These are phyloP conservation scores for Perizoma affinitatum DNA, from an alignment of 2,888 invertebrate genomes.

Conservation along the genomic window DNA sequence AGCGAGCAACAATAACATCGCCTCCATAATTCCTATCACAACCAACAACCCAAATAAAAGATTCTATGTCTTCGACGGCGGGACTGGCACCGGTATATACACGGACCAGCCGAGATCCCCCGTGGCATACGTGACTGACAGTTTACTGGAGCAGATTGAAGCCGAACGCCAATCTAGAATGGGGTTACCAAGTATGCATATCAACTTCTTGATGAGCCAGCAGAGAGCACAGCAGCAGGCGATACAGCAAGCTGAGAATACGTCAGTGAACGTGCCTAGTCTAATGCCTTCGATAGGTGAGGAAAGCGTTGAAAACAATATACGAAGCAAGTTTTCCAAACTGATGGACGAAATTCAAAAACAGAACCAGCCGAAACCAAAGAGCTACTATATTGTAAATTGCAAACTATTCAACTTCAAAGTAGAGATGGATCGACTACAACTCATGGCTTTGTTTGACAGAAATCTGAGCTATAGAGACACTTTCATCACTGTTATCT, in stretches of 20 bases:
- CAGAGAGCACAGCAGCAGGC: constrained; percentile 65
- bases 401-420: constrained; percentile 84
- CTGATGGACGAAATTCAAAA: constrained; percentile 83
- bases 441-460: constrained; percentile 96
- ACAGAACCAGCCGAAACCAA: constrained; percentile 80
- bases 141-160: constrained; percentile 77
- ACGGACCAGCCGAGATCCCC: constrained; percentile 75
- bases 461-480: constrained; percentile 93
- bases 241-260: constrained; percentile 52
- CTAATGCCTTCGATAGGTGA: constrained; percentile 83
- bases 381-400: constrained; percentile 90
- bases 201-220: constrained; percentile 74
- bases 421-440: constrained; percentile 96
- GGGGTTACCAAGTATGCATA: constrained; percentile 80
- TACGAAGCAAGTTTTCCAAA: constrained; percentile 83
- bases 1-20: constrained; percentile 75
- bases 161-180: constrained; percentile 75
- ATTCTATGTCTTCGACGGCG: constrained; percentile 78
- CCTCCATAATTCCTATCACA: constrained; percentile 74
- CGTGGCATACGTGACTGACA: constrained; percentile 77
- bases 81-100: constrained; percentile 61
- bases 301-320: constrained; percentile 80
- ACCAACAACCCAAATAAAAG: constrained; percentile 70
- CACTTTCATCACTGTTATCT: constrained; percentile 90
- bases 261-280: constrained; percentile 65